These are phyloP conservation scores for Odobenus rosmarus DNA, from an alignment of 2,113 vertebrate species.

Conservation along the genomic window DNA sequence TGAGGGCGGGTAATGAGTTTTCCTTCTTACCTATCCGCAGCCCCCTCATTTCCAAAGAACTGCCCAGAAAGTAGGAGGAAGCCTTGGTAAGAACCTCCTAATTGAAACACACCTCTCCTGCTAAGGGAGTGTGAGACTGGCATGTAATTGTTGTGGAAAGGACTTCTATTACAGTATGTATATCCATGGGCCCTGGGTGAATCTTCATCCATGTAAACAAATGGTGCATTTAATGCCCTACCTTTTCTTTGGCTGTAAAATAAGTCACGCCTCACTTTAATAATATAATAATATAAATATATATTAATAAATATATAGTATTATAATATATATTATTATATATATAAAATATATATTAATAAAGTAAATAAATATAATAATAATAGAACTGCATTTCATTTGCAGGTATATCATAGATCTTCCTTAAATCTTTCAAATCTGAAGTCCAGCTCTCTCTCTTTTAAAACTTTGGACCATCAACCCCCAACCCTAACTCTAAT, in stretches of 20 bases:
- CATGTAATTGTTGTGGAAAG: background rate
- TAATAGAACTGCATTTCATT: background rate
- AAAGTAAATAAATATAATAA: no score
- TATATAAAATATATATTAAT: no score
- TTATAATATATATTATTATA: no score
- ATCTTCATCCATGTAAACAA: background rate
- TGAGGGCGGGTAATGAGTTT: background rate
- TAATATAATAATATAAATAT: background rate
- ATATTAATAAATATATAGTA: no score
- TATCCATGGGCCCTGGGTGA: background rate
- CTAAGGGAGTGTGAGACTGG: background rate
- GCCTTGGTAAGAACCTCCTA: background rate
- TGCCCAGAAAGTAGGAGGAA: conserved; percentile 59
- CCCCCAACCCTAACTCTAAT: background rate
- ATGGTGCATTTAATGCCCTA: background rate
- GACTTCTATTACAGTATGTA: background rate
- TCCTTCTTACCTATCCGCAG: background rate
- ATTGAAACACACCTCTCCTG: background rate
- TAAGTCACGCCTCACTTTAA: background rate
- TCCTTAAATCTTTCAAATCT: background rate
- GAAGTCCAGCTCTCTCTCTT: background rate
- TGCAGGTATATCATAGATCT: background rate
- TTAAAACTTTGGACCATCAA: background rate
- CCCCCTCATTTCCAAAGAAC: background rate
- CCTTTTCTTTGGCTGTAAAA: background rate